Conservation (phyloP, 1,140 invertebrate genomes). For the Aphelinus atriplicis region DNA sequence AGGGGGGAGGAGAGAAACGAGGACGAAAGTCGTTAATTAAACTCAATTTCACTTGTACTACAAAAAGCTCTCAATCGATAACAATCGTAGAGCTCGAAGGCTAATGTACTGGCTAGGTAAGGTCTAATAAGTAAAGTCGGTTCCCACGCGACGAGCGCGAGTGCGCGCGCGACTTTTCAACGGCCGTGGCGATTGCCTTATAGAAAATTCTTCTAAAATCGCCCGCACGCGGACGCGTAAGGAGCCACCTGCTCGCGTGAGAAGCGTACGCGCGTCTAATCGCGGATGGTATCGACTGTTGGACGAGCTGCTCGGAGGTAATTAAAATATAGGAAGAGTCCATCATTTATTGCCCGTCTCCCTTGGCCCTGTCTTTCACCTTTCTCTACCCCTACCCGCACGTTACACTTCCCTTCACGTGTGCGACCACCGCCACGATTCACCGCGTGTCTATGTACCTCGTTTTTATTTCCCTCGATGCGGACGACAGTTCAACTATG, state of each 20-base stretch:
- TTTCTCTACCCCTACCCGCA: neutral
- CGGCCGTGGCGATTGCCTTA: no score
- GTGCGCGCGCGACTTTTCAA: no score
- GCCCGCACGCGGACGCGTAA: neutral
- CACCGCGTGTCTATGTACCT: neutral
- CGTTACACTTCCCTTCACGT: conserved; percentile 32
- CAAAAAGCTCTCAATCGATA: conserved; percentile 4
- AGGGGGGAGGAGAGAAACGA: no score
- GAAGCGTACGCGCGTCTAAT: neutral
- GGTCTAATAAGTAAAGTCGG: neutral
- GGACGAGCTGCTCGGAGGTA: neutral
- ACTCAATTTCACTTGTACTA: neutral
- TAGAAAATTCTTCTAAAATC: neutral
- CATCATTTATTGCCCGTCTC: conserved; percentile 1
- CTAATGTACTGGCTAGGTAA: neutral
- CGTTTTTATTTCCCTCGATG: conserved; percentile 7
- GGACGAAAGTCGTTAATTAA: neutral
- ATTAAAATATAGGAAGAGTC: conserved; percentile 25
- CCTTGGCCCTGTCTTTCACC: neutral
- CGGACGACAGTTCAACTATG: neutral
- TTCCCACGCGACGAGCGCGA: conserved; percentile 1
- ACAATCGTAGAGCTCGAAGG: neutral
- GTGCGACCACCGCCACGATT: neutral
- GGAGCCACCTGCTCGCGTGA: neutral
- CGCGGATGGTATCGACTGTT: no score